Evolutionary conservation across 2,797 vertebrate species (phyloP), one percentile per base, ranked within the genome.

Genomic region (Sebastes ruberrimus): DNA sequence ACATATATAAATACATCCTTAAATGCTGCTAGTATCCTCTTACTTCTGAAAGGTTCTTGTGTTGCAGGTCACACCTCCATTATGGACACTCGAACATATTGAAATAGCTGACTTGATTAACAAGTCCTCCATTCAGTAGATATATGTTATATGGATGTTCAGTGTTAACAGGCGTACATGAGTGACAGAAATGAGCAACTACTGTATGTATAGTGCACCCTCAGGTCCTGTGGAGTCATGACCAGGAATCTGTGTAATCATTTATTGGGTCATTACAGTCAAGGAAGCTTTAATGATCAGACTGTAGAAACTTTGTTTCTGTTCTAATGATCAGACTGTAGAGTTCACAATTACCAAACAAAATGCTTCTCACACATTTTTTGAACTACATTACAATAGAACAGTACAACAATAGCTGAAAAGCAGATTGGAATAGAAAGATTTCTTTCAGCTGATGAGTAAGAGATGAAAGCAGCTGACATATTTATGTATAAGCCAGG

Each of bases 11-110:
- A 65, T 42, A 65, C 30, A 61, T 61, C 65, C 22, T 74, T 35
- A 52, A 72, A 33, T 13, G 22, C 38, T 10, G 53, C 35, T n/a
- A 46, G 53, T 32, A 25, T 68, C 55, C 22, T 53, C 35, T 65
- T 76, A 32, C 71, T 35, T 53, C 27, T 67, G 14, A 55, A 25
- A 68, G 20, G 35, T 67, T 77, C 56, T 76, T 77, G 53, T 38
- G 13, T 67, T 76, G 46, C 81, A 23, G 25, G 25, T 60, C 38
- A 5, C 38, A n/a, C 27, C 67, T 49, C 49, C 27, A 14, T 30
- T 35, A 60, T 23, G 6, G 52, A 59, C 52, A 60, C 60, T 32
- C 25, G 27, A 82, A 59, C n/a, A 10, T 35, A 20, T 30, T 76
- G 16, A 80, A 73, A 59, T 28, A 18, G 55, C 28, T 55, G 30